Evolutionary conservation across 1,140 invertebrate genomes (phyloP), one percentile per base, ranked within the genome.

Genomic region (Drosophila ananassae): DNA sequence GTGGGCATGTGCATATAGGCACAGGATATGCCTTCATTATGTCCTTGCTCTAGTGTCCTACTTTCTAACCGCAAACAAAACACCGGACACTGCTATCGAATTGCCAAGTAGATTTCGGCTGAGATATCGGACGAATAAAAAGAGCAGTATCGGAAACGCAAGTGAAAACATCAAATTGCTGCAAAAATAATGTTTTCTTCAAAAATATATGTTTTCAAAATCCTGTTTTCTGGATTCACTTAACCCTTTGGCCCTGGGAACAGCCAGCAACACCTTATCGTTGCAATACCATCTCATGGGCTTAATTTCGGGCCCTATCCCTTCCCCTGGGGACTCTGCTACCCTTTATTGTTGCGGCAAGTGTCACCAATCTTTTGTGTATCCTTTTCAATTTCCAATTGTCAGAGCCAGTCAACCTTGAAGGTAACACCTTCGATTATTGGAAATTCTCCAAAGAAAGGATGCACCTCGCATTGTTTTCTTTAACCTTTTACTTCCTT

Each of bases 41-140:
- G 82, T 75, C 69, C 78, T 59, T 52, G 51, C 12, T 32, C 25
- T 30, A 79, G 64, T 83, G 79, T 89, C 75, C 78, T 80, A 80
- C 50, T 77, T 71, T 73, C 60, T 7, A 74, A 47, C 21, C 17
- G 67, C 58, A 72, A 77, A 89, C 79, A 89, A 89, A 69, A 68
- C 79, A 74, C 83, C 83, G 83, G 83, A 89, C 83, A 89, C 76
- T 79, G 83, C 77, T 79, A 89, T 89, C 83, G 44, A 52, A 83
- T 89, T 89, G 79, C 79, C 58, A 61, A 57, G 21, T 61, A 77
- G 74, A 82, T 69, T 55, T 62, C 44, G 34, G 50, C 39, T 59
- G 6, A 48, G 22, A 63, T 47, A 74, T 63, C 22, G 13, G 22
- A 13, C 24, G 46, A 28, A 17, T 56, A 51, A 73, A 55, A 52